Evolutionary conservation across 1,140 invertebrate species (phyloP).

Genomic region (Scaptomyza graminum): DNA sequence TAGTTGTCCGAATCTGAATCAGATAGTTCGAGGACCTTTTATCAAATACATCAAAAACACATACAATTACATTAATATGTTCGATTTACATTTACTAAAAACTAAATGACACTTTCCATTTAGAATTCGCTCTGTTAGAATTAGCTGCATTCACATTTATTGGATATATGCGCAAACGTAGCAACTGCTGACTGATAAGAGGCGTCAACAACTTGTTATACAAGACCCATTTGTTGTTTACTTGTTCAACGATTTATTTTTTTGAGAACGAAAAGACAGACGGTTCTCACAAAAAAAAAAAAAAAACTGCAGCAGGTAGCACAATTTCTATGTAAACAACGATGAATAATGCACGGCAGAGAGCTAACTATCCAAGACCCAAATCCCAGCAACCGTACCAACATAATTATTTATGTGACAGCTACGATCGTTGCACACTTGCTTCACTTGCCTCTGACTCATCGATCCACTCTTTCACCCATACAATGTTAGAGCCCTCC

Average conservation of each 20-base stretch:
- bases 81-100: neutral
- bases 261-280: conserved; percentile 50
- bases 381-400: conserved; percentile 10
- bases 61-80: too few species aligned
- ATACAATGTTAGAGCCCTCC: conserved; percentile 28
- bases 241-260: conserved; percentile 28
- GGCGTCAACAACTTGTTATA: conserved; percentile 35
- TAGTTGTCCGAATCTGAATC: too few species aligned
- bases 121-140: conserved; percentile 13
- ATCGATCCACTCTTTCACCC: neutral
- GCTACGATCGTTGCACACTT: conserved; percentile 33
- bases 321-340: conserved; percentile 77
- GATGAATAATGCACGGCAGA: conserved; percentile 59
- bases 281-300: too few species aligned
- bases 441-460: conserved; percentile 12
- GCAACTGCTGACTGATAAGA: conserved; percentile 32
- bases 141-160: neutral
- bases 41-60: too few species aligned
- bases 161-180: neutral
- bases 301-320: conserved; percentile 73
- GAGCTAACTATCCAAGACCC: conserved; percentile 53
- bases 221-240: conserved; percentile 25
- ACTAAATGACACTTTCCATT: neutral
- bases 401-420: conserved; percentile 51
- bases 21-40: too few species aligned